Percentiles rank a stretch among this genome's conserved stretches.
Conservation (phyloP, 2,113 vertebrate species). For the Odocoileus hemionus region DNA sequence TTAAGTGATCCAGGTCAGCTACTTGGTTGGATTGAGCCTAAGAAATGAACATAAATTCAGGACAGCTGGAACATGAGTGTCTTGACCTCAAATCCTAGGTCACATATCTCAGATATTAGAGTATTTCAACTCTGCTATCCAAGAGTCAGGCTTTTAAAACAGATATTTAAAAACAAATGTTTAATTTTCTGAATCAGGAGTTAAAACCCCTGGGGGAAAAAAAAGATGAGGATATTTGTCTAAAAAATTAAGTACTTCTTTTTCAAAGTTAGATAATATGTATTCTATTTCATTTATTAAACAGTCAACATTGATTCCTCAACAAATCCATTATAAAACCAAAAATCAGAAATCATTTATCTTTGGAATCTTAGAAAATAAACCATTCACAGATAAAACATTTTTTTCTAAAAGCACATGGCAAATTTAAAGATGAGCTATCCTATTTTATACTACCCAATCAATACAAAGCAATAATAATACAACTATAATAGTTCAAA, state of each 20-base stretch:
- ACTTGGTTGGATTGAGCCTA: not conserved
- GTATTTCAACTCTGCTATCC: constrained; percentile 14
- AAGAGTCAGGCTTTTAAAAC: constrained; percentile 5
- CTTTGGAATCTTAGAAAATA: constrained; percentile 22
- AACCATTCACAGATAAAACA: not conserved
- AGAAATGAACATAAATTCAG: constrained; percentile 29
- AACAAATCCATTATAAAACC: not conserved
- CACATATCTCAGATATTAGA: constrained; percentile 24
- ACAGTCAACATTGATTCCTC: not conserved
- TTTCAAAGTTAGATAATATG: not conserved
- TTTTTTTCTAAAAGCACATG: not conserved
- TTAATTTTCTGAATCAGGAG: constrained; percentile 22
- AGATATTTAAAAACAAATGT: constrained; percentile 1
- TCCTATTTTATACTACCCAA: not conserved
- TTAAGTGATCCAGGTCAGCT: not conserved
- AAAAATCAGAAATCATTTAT: constrained; percentile 35
- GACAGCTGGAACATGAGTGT: not conserved
- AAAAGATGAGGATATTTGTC: not conserved
- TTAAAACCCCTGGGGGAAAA: not conserved
- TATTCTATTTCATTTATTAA: constrained; percentile 1
- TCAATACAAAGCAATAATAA: not conserved
- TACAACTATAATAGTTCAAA: not conserved
- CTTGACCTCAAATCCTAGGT: constrained; percentile 1
- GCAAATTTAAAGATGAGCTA: constrained; percentile 6
- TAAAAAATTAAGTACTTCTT: not conserved